phyloP scores from a whole-genome alignment of 1,140 invertebrate genomes.

The Ridgeia piscesae region DNA sequence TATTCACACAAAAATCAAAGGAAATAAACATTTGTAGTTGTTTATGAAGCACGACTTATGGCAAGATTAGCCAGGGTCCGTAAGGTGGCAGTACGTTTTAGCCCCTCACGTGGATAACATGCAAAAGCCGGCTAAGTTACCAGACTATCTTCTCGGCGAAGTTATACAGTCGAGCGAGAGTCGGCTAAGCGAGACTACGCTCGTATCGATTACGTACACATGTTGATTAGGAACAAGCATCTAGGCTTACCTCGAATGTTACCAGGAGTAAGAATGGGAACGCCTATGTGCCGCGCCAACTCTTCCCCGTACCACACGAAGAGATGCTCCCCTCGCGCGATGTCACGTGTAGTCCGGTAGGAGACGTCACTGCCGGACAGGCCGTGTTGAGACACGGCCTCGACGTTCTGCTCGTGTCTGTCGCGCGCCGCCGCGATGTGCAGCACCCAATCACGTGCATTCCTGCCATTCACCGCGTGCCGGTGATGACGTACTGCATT shows the following conservation, averaged over 20 bases:
- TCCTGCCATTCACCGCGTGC: neutral
- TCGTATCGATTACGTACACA: neutral
- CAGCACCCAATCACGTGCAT: constrained; percentile 58
- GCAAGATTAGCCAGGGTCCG: too few relatives aligned
- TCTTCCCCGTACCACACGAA: constrained; percentile 81
- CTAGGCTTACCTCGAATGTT: constrained; percentile 85
- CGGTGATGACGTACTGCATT: neutral
- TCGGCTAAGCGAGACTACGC: neutral
- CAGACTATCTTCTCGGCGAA: too few relatives aligned
- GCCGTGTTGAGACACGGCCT: constrained; percentile 59
- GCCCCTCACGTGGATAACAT: too few relatives aligned
- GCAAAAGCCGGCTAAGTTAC: too few relatives aligned
- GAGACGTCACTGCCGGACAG: constrained; percentile 38
- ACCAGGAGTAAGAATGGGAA: constrained; percentile 76
- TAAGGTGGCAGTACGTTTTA: too few relatives aligned
- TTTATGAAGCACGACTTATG: too few relatives aligned
- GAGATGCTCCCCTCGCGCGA: constrained; percentile 66
- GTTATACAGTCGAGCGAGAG: too few relatives aligned
- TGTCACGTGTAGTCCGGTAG: constrained; percentile 51
- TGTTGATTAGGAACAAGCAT: neutral
- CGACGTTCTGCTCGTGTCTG: constrained; percentile 69
- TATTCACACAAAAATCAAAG: too few relatives aligned
- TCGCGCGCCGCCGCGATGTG: constrained; percentile 66
- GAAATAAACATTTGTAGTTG: too few relatives aligned
- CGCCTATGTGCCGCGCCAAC: constrained; percentile 68